Evolutionary conservation across 92 coral and sea anemone species (phyloP), one percentile per base, ranked within the genome.

Genomic region (Palythoa grandiflora): DNA sequence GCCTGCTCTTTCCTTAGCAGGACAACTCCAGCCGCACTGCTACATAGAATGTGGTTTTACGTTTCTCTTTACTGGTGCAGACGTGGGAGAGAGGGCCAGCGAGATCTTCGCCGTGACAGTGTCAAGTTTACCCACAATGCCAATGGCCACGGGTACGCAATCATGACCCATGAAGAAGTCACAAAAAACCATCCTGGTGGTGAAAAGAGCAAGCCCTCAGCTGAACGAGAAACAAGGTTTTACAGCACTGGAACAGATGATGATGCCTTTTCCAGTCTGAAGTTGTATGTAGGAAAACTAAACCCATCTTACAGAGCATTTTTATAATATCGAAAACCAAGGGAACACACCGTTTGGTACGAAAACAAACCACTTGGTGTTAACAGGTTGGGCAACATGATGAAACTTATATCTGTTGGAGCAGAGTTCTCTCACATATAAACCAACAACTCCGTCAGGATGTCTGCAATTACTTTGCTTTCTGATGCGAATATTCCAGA

Each of bases 61-160:
- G 28, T 28, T 28, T 28, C 28, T 28, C 28, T 28, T 28, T 28
- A 28, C 28, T 28, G 28, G 28, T 28, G 28, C 28, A 0, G 28
- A 28, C 28, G 28, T 28, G 28, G 28, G 28, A 28, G 28, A 28
- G 28, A 28, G 28, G 28, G 28, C 28, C 28, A 28, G 28, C 28
- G 28, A 28, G 28, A 28, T 28, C 28, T 28, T 28, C 28, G 0
- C 28, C 0, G 28, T 2, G 68, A 73, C 28, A 89, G 92, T 53
- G 89, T 92, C 57, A 15, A 20, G 79, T 91, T 91, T 72, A n/a
- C 2, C 6, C 63, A 40, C 7, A 92, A 91, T 36, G 92, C 87
- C 20, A 77, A 92, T 3, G 92, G 92, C 1, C 68, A 19, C 20
- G 80, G 84, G 9, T 89, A 85, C 8, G 88, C 87, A 13, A 60